Base-by-base conservation (phyloP, 2,888 invertebrate species). In the Embidobia sp. region DNA sequence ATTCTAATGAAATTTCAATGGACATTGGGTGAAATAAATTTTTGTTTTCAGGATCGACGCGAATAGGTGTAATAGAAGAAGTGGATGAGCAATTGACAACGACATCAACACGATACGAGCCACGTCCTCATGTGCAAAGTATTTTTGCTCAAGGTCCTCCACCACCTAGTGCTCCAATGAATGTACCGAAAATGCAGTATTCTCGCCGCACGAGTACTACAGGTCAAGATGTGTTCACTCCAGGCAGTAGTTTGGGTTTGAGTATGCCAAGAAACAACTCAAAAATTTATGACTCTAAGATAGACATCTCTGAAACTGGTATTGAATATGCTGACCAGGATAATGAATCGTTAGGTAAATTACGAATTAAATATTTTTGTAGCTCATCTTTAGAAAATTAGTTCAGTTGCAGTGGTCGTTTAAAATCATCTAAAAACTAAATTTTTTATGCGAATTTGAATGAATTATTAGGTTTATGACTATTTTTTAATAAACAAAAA, bases 71-170 rank as follows among this genome's bases (percentile, higher is more conserved):
- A 3, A 90, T 90, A 40, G 90, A 90, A 78, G 91, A 91, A 79
- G 90, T 91, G 0, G 96, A 96, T 85, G 96, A 96, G 85, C 96
- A 96, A 88, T 91, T 93, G 83, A 96, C 96, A 6, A 94, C 95
- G 70, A 95, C 94, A 3, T 95, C 96, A 40, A 93, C 93, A 90
- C 92, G 93, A 83, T 89, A 74, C 85, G 88, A 92, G 86, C 86
- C 89, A 53, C 83, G 85, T 11, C 88, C 88, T 0, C 88, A 88
- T 63, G 86, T 89, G 7, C 82, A 85, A 55, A 88, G 77, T 27
- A 89, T 89, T 73, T 89, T 89, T 48, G 78, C 86, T 0, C 86
- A 87, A 63, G 92, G 92, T 6, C 92, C 93, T 1, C 91, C 92
- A 1, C 87, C 91, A 0, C 91, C 93, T 0, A 93, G 93, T 73